Percentiles rank a stretch among this genome's conserved stretches.
Conservation (phyloP, 2,797 vertebrate genomes). For the Serranus cabrilla region DNA sequence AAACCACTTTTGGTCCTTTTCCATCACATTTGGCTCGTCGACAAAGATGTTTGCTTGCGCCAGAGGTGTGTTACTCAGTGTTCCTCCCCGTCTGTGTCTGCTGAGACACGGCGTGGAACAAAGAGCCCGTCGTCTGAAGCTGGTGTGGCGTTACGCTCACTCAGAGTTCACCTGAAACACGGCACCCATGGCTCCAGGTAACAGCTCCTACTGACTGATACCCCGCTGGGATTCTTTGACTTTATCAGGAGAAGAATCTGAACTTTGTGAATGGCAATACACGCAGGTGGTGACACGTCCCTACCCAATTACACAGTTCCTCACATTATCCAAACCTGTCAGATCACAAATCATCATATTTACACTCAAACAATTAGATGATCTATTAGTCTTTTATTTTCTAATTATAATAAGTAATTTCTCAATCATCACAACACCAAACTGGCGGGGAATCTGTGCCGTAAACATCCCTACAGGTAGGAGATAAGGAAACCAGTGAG, state of each 20-base stretch:
- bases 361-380: conserved; percentile 6
- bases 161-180: conserved; percentile 85
- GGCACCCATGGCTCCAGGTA: conserved; percentile 84
- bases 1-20: conserved; percentile 45
- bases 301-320: conserved; percentile 64
- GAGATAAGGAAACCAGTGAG: conserved; percentile 40
- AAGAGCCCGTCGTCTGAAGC: conserved; percentile 77
- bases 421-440: neutral
- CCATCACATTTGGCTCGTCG: conserved; percentile 43
- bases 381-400: conserved; percentile 6
- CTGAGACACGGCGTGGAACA: conserved; percentile 78
- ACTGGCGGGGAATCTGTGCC: conserved; percentile 18
- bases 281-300: conserved; percentile 77
- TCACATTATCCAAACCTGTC: conserved; percentile 60
- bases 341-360: conserved; percentile 14
- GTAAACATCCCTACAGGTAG: conserved; percentile 28
- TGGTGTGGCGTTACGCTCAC: conserved; percentile 85
- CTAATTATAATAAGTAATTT: neutral
- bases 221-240: conserved; percentile 71
- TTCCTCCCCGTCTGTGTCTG: conserved; percentile 58
- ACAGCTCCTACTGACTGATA: conserved; percentile 73
- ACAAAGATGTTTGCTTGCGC: conserved; percentile 47
- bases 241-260: conserved; percentile 76
- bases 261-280: conserved; percentile 79
- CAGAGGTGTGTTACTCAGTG: conserved; percentile 65